These are phyloP conservation scores for Oasisia sp. DNA, from an alignment of 2,888 invertebrate genomes.

Conservation along the genomic window DNA sequence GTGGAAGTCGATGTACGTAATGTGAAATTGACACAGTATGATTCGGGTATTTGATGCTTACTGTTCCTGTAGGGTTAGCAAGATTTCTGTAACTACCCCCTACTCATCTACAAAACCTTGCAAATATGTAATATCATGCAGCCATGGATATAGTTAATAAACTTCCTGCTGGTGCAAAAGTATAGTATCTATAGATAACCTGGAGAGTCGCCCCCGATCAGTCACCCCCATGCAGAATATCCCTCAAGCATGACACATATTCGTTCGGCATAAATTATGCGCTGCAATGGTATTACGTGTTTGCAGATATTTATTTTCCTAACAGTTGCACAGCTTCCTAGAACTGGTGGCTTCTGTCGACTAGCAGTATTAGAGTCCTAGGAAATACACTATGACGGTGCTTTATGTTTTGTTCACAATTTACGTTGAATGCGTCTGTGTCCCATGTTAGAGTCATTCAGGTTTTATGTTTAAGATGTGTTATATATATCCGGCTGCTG, in stretches of 20 bases:
- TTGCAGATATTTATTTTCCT: constrained; percentile 5
- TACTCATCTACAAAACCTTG: background rate
- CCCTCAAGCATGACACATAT: background rate
- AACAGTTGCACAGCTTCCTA: background rate
- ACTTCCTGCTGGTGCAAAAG: background rate
- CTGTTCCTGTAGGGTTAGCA: background rate
- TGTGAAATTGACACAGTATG: background rate
- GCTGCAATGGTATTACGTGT: background rate
- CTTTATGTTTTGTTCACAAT: background rate
- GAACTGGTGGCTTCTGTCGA: background rate
- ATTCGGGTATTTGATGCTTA: background rate
- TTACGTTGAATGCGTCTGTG: background rate
- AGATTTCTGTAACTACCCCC: background rate
- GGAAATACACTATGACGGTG: background rate
- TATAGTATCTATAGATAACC: background rate
- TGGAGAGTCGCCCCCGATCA: background rate
- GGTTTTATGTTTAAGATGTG: background rate
- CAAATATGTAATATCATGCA: background rate
- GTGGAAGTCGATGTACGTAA: too few species aligned
- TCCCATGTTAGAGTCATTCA: background rate
- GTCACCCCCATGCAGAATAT: background rate
- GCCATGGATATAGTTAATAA: background rate
- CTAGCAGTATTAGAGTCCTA: constrained; percentile 7
- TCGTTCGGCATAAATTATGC: background rate
- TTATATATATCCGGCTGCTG: background rate